Conservation (phyloP, 2,113 vertebrate genomes). For the Oreamnos americanus region DNA sequence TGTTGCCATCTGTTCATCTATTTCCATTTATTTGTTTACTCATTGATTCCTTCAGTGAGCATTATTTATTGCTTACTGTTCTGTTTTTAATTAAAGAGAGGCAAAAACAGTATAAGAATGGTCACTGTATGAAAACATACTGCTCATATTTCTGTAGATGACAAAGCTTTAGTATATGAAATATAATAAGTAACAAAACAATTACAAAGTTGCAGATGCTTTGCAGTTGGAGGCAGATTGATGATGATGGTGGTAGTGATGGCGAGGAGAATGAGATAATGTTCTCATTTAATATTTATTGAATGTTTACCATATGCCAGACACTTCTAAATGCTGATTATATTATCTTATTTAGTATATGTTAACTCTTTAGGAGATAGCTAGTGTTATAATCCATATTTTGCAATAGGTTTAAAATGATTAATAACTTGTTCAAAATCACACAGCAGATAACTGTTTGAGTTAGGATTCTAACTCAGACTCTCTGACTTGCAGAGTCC, state of each 20-base stretch:
- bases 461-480: neutral
- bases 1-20: neutral
- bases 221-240: neutral
- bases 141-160: neutral
- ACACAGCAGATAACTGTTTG: neutral
- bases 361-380: neutral
- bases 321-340: neutral
- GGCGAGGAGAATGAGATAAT: neutral
- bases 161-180: neutral
- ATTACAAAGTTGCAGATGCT: neutral
- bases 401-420: neutral
- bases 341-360: neutral
- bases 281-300: neutral
- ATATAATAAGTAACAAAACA: neutral
- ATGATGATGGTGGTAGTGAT: neutral
- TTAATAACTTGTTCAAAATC: slow-evolving; percentile 22
- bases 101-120: neutral
- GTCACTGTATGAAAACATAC: neutral
- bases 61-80: neutral
- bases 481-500: neutral
- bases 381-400: neutral
- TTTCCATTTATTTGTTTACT: neutral
- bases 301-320: neutral
- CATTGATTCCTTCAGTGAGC: neutral
- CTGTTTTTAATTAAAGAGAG: neutral